Base-by-base conservation (phyloP, 2,797 vertebrate genomes). In the Alca torda region DNA sequence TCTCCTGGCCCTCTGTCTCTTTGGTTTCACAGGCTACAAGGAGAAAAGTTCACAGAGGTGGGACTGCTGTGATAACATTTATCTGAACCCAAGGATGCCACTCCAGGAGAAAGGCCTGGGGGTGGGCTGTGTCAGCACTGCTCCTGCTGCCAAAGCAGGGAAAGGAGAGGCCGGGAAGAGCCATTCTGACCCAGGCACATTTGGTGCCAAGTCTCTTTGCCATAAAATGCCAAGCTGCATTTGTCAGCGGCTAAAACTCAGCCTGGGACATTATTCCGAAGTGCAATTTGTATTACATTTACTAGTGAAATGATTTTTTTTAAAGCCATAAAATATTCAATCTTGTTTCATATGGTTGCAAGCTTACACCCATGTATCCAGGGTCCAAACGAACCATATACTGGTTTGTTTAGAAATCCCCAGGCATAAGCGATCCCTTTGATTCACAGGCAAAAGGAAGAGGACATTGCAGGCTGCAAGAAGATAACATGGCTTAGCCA, bases 321-420 rank as follows among this genome's bases (percentile, higher is more conserved):
- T 3, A 8, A 73, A 57, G 18, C 10, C 11, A 23, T 41, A 50
- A 64, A 91, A 91, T 30, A 83, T 11, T 61, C 30, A 51, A 9
- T 11, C 20, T 16, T 31, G 10, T 57, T 85, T 88, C 56, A n/a
- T 11, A 26, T 10, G 24, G 24, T 46, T 67, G 24, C 35, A 93
- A 85, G 45, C 10, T 70, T 45, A 51, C 21, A 76, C 56, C 35
- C 56, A 53, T 1, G 7, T 45, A 73, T 41, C 15, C 25, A 14
- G 20, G 18, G 16, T 54, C n/a, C 39, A 75, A 68, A 74, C 0
- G 0, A 16, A 45, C 16, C 0, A 0, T 43, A 77, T 68, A 39
- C n/a, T 46, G 5, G 17, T 53, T 45, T 57, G 19, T 45, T 89
- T 33, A 61, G 69, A 46, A 80, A 80, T 9, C 28, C 57, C 41